These are phyloP conservation scores for Pardalotus punctatus DNA, from an alignment of 2,113 vertebrate genomes.

Conservation along the genomic window DNA sequence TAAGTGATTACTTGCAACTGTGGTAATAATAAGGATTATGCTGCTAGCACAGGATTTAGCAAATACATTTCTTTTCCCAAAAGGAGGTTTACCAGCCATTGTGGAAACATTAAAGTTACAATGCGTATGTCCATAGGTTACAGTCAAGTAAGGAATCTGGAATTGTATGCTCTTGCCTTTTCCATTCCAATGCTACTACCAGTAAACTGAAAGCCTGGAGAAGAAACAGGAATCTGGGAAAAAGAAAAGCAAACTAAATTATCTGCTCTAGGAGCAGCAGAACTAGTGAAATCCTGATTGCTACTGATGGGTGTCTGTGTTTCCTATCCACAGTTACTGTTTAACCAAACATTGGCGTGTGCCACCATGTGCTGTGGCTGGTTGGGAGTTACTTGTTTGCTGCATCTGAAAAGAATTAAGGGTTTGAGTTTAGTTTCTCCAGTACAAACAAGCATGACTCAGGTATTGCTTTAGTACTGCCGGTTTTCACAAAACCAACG, in stretches of 20 bases:
- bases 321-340: neutral
- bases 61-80: neutral
- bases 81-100: neutral
- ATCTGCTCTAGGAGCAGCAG: neutral
- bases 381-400: neutral
- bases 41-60: neutral
- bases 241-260: neutral
- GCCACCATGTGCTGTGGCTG: neutral
- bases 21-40: neutral
- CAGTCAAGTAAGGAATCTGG: neutral
- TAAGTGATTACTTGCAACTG: neutral
- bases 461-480: neutral
- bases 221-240: neutral
- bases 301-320: neutral
- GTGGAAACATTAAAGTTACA: neutral
- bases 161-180: neutral
- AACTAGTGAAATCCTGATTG: neutral
- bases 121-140: neutral
- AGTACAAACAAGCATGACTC: neutral
- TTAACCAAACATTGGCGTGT: neutral
- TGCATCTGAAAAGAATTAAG: neutral
- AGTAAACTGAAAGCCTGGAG: neutral
- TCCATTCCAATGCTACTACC: neutral
- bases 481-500: neutral
- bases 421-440: neutral